Evolutionary conservation across 2,797 vertebrate species (phyloP).

Genomic region (Fistularia tabacaria): DNA sequence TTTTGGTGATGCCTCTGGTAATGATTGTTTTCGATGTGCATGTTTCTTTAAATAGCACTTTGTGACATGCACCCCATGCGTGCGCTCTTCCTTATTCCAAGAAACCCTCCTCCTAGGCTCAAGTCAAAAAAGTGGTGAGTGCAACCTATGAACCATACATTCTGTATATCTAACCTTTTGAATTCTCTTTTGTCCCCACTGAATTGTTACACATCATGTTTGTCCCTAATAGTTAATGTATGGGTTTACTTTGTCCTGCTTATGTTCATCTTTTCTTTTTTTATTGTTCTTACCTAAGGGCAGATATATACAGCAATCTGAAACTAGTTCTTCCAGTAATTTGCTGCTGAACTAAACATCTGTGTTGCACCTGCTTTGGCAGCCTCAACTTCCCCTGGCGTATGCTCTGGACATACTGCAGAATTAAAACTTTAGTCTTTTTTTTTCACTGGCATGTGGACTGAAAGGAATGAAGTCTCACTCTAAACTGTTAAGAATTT

Average conservation of each 20-base stretch:
- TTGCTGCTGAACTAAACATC: slow-evolving; percentile 45
- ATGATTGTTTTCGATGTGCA: not conserved
- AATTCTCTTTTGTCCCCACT: not conserved
- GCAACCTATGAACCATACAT: not conserved
- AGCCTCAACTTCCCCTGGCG: slow-evolving; percentile 27
- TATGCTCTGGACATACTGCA: slow-evolving; percentile 11
- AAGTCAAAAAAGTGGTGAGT: slow-evolving; percentile 92
- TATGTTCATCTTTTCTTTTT: not conserved
- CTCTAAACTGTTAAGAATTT: not conserved
- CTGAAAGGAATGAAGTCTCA: slow-evolving; percentile 1
- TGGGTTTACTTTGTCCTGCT: slow-evolving; percentile 8
- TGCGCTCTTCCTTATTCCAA: slow-evolving; percentile 89
- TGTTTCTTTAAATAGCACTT: slow-evolving; percentile 68
- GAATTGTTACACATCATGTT: slow-evolving; percentile 3
- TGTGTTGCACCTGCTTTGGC: slow-evolving; percentile 59
- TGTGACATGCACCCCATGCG: slow-evolving; percentile 94
- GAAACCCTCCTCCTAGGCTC: slow-evolving; percentile 87
- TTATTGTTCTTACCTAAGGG: slow-evolving; percentile 18
- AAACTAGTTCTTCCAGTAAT: slow-evolving; percentile 24
- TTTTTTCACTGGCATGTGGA: not conserved
- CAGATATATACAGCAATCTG: slow-evolving; percentile 4
- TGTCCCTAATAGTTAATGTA: slow-evolving; percentile 4
- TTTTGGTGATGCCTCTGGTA: not conserved
- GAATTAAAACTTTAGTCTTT: not conserved
- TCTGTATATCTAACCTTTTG: not conserved